Base-by-base conservation (phyloP, 64 coral and sea anemone genomes). In the Orbicella faveolata region DNA sequence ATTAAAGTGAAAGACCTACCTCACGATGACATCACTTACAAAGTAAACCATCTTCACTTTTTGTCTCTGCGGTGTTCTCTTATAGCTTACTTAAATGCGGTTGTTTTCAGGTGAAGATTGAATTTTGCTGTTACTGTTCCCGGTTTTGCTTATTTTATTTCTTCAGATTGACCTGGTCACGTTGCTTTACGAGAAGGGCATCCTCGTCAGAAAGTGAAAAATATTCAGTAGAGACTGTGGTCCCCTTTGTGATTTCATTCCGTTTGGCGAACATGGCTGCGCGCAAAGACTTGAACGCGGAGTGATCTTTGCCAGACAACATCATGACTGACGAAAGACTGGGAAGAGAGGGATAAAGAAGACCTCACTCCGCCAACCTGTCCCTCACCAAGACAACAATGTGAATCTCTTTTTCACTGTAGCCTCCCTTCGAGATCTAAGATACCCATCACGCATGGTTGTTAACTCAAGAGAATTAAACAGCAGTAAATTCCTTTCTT, bases 151-250 rank as follows among this genome's bases (percentile, higher is more conserved):
- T 37, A 10, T 84, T 86, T 83, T 34, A 25, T 75, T 77, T 62
- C 76, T 90, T 21, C 75, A 99, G 97, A 86, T 99, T 75, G 97
- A 94, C 30, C 15, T 99, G 89, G 79, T 90, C 23, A 99, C 91
- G 66, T 73, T 99, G 87, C 85, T 99, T 9, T 99, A 99, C 37
- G 97, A 99, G 37, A 99, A 91, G 89, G 97, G 97, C 2, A 83
- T 99, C 54, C 73, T 99, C 23, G 35, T 94, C 15, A 92, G 91
- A 65, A 96, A 92, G 34, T 69, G 55, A 59, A 41, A 79, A 30
- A 9, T 53, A 34, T 75, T 9, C 21, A 48, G 3, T 76, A 34
- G 12, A 69, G 15, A 52, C 19, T 69, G 13, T 17, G 64, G 41
- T 86, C 14, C 37, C 34, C 6, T 59, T 59, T 14, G 55, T 16